These are phyloP conservation scores for Luperina testacea DNA, from an alignment of 2,888 invertebrate species.

Conservation along the genomic window DNA sequence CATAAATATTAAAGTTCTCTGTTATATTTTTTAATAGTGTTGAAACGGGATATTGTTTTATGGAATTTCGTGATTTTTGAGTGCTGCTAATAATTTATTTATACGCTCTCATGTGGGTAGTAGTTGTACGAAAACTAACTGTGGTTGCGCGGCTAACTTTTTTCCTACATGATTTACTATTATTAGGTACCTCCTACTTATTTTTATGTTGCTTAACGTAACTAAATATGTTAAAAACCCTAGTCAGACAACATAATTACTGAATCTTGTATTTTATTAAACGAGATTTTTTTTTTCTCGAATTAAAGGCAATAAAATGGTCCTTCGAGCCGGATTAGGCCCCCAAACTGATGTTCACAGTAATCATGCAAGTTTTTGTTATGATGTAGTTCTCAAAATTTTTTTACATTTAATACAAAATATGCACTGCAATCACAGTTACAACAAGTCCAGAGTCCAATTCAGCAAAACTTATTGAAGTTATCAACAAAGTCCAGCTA, in stretches of 20 bases:
- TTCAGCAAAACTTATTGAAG: constrained; percentile 26
- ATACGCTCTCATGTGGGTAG: neutral
- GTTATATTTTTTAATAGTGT: constrained; percentile 55
- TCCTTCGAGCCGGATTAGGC: constrained; percentile 9
- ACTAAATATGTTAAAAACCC: neutral
- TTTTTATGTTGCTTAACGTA: neutral
- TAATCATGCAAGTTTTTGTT: neutral
- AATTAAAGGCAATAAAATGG: neutral
- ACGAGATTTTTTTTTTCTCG: neutral
- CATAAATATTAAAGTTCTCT: constrained; percentile 56
- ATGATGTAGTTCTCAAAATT: too few species aligned
- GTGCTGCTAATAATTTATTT: constrained; percentile 32
- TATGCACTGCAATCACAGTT: constrained; percentile 12
- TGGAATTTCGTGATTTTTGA: constrained; percentile 31
- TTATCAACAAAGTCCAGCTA: constrained; percentile 30
- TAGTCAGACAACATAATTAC: neutral
- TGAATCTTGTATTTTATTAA: neutral
- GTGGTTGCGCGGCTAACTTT: neutral
- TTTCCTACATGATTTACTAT: neutral
- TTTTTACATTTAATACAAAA: constrained; percentile 4
- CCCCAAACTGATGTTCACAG: neutral
- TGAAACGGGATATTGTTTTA: constrained; percentile 56
- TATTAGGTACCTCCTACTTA: neutral
- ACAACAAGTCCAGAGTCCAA: neutral
- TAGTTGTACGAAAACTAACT: neutral